Evolutionary conservation across 2,888 invertebrate genomes (phyloP), one percentile per base, ranked within the genome.

Genomic region (Platypus cylindrus): DNA sequence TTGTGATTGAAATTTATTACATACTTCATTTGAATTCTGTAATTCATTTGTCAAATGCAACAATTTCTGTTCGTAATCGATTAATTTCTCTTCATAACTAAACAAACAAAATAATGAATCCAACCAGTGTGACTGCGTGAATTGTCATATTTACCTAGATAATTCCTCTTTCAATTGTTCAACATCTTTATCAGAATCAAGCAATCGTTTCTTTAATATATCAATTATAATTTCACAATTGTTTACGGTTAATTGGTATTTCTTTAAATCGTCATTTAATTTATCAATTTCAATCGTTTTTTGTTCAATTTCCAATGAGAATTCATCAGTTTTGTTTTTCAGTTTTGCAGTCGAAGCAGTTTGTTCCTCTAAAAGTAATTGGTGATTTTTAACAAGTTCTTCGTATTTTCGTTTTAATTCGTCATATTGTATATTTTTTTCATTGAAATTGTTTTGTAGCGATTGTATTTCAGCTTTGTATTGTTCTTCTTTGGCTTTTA

Each of bases 101-200:
- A 5, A 11, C n/a, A 24, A n/a, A 24, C 12, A 11, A 24, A 24
- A n/a, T 7, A 9, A 5, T 24, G 9, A 24, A 24, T 11, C 12
- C n/a, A 24, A n/a, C 5, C 25, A 32, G 32, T 14, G 20, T 22
- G 12, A 17, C n/a, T 32, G 29, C 5, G n/a, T 11, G n/a, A 24
- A 24, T 5, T 20, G 2, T 15, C 25, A 32, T 34, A n/a, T n/a
- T n/a, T n/a, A 40, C 38, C 40, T 41, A 14, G 51, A 45, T 12
- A 63, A 33, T 50, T 63, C 49, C 59, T 51, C 51, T 65, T 66
- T 48, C 50, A 74, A 55, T 51, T 65, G 64, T 48, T 72, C 73
- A 1, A 73, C 63, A 51, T 73, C 73, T 48, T 60, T 64, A 47
- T 74, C 73, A 3, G 73, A 73, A 46, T 71, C 65, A 30, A 71